phyloP scores from a whole-genome alignment of 2,113 vertebrate genomes.

The Formicarius rufipectus region DNA sequence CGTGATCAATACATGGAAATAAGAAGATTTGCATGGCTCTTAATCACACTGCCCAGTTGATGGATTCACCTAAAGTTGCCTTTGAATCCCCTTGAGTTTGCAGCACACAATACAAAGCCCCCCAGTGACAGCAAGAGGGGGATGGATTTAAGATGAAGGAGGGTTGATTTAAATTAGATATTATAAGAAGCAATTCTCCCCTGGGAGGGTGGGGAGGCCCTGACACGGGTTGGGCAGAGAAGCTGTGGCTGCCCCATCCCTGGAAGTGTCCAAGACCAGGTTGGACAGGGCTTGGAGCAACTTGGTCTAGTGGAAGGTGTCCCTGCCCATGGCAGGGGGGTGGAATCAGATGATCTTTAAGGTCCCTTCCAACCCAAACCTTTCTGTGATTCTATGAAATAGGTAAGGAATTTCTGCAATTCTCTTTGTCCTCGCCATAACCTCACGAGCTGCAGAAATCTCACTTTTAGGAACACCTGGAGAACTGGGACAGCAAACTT shows the following conservation, averaged over 20 bases:
- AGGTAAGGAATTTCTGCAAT: neutral
- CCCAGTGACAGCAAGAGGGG: neutral
- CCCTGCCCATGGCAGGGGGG: neutral
- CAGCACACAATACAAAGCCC: neutral
- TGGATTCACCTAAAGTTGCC: neutral
- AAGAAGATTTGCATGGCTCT: neutral
- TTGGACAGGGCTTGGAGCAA: neutral
- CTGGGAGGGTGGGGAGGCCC: neutral
- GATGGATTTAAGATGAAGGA: neutral
- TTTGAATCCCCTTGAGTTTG: neutral
- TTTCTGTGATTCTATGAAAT: neutral
- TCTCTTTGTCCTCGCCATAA: neutral
- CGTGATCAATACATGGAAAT: neutral
- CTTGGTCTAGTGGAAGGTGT: neutral
- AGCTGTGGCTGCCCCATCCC: neutral
- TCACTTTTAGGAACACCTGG: neutral
- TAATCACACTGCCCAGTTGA: neutral
- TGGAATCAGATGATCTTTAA: neutral
- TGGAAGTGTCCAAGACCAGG: neutral
- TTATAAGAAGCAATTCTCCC: neutral
- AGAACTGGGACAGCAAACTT: neutral
- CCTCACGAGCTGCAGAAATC: neutral
- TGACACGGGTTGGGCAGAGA: neutral
- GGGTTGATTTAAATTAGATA: neutral
- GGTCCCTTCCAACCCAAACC: neutral